These are phyloP conservation scores for Heliconius aoede DNA, from an alignment of 2,888 invertebrate species.

Conservation along the genomic window DNA sequence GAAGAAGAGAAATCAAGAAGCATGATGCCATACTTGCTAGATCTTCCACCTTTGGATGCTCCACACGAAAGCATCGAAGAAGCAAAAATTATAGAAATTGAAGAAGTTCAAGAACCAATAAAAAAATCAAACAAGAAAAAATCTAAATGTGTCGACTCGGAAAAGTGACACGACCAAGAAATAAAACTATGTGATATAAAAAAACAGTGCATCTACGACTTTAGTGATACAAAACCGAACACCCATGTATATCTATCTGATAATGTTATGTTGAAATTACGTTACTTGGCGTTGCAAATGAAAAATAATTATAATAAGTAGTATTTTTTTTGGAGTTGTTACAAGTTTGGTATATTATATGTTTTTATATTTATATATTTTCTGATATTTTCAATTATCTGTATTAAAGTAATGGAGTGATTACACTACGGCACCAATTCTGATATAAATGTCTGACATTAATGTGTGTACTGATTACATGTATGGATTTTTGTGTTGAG, in stretches of 20 bases:
- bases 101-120: constrained; percentile 46
- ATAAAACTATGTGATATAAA: constrained; percentile 60
- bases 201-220: constrained; percentile 57
- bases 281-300: constrained; percentile 48
- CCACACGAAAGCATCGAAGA: constrained; percentile 44
- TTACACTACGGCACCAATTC: too few relatives aligned
- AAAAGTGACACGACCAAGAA: constrained; percentile 69
- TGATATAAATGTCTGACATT: too few relatives aligned
- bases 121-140: constrained; percentile 52
- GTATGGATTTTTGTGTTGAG: too few relatives aligned
- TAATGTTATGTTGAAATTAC: constrained; percentile 60
- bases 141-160: constrained; percentile 59
- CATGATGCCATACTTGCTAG: constrained; percentile 78
- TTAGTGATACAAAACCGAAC: constrained; percentile 56
- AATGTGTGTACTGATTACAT: too few relatives aligned
- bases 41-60: constrained; percentile 68
- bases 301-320: constrained; percentile 25
- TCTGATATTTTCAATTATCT: too few relatives aligned
- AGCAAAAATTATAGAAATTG: constrained; percentile 51
- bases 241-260: constrained; percentile 60
- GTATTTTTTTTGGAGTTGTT: background rate
- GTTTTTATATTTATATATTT: too few relatives aligned
- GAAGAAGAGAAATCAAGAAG: constrained; percentile 75
- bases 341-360: too few relatives aligned
- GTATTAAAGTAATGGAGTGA: too few relatives aligned